Base-by-base conservation (phyloP, 2,888 invertebrate species). In the Eupithecia subfuscata region DNA sequence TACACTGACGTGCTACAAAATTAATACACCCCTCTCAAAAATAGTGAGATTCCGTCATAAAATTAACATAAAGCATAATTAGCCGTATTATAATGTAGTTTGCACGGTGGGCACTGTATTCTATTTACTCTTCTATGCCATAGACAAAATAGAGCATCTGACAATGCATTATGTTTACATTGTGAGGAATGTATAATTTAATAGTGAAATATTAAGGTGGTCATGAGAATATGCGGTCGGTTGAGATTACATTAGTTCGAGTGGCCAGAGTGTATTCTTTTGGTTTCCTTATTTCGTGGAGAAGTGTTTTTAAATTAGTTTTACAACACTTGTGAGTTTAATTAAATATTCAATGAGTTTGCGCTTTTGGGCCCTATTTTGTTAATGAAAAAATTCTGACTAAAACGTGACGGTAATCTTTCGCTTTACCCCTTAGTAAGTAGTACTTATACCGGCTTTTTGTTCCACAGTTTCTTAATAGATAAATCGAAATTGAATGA, bases 51-150 rank as follows among this genome's bases (percentile, higher is more conserved):
- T 79, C 73, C 81, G 85, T 84, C 90, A 91, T 92, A 90, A 90
- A 91, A 94, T 94, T 93, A 92, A 76, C 92, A 93, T 94, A 91
- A 85, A 86, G 91, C 82, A 94, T 93, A 93, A 94, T 94, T 93
- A 94, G 93, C 73, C 79, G 86, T 90, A 93, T 94, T 94, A 92
- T 94, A 89, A 83, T 82, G 83, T 88, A 88, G 92, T 92, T 92
- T 90, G 92, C 90, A 90, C 85, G 89, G 92, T 91, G 92, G 91
- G 90, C 91, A 90, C 84, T 83, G 82, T 85, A 76, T 88, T 86
- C 86, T 84, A 84, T 85, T 85, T 64, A 64, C 18, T 25, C 60
- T 22, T n/a, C 65, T 83, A 79, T 75, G 67, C 82, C 86, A 88
- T 91, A 91, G 91, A 91, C 89, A 89, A 90, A 90, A 84, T 73